Base-by-base conservation (phyloP, 1,140 invertebrate species). In the Myzus persicae region DNA sequence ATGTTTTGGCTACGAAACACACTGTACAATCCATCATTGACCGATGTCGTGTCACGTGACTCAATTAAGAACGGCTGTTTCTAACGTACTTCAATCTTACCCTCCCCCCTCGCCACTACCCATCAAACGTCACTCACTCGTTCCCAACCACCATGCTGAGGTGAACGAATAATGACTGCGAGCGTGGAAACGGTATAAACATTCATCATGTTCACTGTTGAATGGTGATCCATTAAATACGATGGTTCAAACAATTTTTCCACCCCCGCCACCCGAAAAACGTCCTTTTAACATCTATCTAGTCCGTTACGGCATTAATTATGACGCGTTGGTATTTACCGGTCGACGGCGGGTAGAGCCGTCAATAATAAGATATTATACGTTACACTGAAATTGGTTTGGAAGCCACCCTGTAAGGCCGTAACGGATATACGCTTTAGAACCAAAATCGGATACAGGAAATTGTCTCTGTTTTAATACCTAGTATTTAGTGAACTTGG, bases 211-310 rank as follows among this genome's bases (percentile, higher is more conserved):
- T 92, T 92, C 76, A 36, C 31, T 92, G 91, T 40, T 92, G 91
- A 92, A 92, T 92, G 91, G 42, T 82, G 76, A 92, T 92, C 91
- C 91, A 92, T 92, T 92, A 92, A 44, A 92, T 38, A 92, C n/a
- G n/a, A 14, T 46, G 76, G 44, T 51, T 48, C 31, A 46, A 82
- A 88, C 42, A 88, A 46, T 42, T n/a, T 87, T 87, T 88, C 85
- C 42, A 84, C 82, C 26, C 85, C 44, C 85, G 14, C 85, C 44
- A 48, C 84, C 42, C 18, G 42, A 46, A 88, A 88, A 88, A 88
- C 26, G 42, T n/a, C 42, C 85, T 46, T 46, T 88, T 46, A 88
- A 48, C 85, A 88, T 88, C 26, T 88, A 88, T 88, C 85, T 88
- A 44, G 42, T 88, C 85, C n/a, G 31, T 36, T n/a, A 8, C 31